A percentile compares a stretch with the other conserved stretches of the same genome.
Conservation (phyloP, 2,888 invertebrate genomes). For the Ceriagrion tenellum region DNA sequence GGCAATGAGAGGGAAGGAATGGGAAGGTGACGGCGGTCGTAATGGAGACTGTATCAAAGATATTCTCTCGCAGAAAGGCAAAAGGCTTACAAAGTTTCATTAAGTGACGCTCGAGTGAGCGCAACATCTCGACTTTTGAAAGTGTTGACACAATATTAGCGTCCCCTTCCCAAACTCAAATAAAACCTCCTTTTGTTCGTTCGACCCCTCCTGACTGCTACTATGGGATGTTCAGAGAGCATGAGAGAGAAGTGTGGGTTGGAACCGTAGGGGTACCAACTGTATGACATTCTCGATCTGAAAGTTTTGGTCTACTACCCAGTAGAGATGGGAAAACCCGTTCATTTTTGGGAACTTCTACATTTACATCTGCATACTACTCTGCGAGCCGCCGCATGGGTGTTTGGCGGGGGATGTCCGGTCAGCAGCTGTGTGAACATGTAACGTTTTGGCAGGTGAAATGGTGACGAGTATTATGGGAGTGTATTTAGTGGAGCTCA, state of each 20-base stretch:
- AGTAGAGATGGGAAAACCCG: no score
- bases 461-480: no score
- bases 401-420: no score
- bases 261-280: not conserved
- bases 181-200: slow-evolving; percentile 63
- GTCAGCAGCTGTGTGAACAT: no score
- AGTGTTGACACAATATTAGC: slow-evolving; percentile 65
- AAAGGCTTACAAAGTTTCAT: slow-evolving; percentile 62
- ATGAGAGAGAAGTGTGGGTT: not conserved
- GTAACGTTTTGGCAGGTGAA: no score
- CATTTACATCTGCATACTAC: no score
- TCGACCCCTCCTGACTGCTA: not conserved
- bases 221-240: not conserved
- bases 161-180: slow-evolving; percentile 11
- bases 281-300: no score
- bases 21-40: not conserved
- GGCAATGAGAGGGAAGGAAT: slow-evolving; percentile 46
- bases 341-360: no score
- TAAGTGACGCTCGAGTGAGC: slow-evolving; percentile 53
- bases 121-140: slow-evolving; percentile 52
- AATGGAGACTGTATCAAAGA: slow-evolving; percentile 55
- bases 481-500: no score
- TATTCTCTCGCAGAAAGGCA: not conserved
- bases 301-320: no score
- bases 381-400: no score